Conservation (phyloP, 1,140 invertebrate species). For the Drosophila virilis region DNA sequence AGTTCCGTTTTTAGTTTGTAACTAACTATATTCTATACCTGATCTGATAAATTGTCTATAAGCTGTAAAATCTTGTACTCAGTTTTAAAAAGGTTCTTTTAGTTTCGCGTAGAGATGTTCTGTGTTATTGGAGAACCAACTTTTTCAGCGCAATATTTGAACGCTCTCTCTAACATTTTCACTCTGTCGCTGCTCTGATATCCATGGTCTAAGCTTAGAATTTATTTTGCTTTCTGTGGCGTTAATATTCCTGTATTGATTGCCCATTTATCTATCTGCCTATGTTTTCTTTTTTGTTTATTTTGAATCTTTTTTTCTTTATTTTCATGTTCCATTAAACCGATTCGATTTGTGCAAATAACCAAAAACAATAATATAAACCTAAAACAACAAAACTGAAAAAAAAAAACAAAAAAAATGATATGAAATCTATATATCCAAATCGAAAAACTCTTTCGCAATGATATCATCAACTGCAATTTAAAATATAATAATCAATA, state of each 20-base stretch:
- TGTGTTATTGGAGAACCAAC: too few species aligned
- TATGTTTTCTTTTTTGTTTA: conserved; percentile 81
- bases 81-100: too few species aligned
- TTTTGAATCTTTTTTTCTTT: conserved; percentile 84
- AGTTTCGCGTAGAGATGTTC: too few species aligned
- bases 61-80: too few species aligned
- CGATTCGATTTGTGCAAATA: conserved; percentile 81
- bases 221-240: conserved; percentile 16
- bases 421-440: conserved; percentile 30
- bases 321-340: conserved; percentile 83
- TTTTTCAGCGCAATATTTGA: background rate
- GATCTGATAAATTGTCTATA: too few species aligned
- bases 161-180: background rate
- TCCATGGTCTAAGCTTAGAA: conserved; percentile 8
- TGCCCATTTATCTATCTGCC: conserved; percentile 68
- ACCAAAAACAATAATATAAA: conserved; percentile 57
- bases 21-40: too few species aligned
- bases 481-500: conserved; percentile 45
- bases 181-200: conserved; percentile 15
- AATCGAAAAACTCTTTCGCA: conserved; percentile 26
- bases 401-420: conserved; percentile 39
- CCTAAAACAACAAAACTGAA: conserved; percentile 44
- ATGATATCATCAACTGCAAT: conserved; percentile 58
- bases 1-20: too few species aligned
- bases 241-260: conserved; percentile 50